Percentiles rank a stretch among this genome's conserved stretches.
Conservation (phyloP, 2,113 vertebrate genomes). For the Cynopterus brachyotis region DNA sequence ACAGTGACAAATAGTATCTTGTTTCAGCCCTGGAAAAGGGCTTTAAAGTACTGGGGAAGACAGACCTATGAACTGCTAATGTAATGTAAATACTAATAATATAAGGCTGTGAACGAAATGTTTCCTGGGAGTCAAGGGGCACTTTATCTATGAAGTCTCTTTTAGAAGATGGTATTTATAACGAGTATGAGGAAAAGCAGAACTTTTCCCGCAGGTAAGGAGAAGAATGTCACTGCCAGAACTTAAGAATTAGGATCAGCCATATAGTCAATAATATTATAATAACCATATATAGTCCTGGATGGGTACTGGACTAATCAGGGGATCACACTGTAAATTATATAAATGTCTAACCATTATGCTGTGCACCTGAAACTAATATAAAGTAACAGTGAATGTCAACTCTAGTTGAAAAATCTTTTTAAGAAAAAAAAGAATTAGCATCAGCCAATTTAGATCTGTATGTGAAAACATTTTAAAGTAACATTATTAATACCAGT, state of each 20-base stretch:
- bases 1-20: background rate
- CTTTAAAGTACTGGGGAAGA: background rate
- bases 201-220: background rate
- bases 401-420: no score
- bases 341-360: no score
- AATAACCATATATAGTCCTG: no score
- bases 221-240: background rate
- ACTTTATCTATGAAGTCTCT: background rate
- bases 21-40: background rate
- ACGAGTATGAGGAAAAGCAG: background rate
- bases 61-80: background rate
- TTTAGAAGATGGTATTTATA: background rate
- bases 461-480: slow-evolving; percentile 10
- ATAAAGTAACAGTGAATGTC: no score
- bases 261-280: background rate
- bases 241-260: background rate
- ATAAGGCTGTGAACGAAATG: background rate
- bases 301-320: no score
- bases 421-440: background rate
- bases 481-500: background rate
- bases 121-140: background rate
- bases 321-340: no score
- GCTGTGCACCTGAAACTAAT: no score
- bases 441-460: background rate
- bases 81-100: background rate